phyloP scores from a whole-genome alignment of 1,140 invertebrate genomes.

The Drosophila nigromelanica region DNA sequence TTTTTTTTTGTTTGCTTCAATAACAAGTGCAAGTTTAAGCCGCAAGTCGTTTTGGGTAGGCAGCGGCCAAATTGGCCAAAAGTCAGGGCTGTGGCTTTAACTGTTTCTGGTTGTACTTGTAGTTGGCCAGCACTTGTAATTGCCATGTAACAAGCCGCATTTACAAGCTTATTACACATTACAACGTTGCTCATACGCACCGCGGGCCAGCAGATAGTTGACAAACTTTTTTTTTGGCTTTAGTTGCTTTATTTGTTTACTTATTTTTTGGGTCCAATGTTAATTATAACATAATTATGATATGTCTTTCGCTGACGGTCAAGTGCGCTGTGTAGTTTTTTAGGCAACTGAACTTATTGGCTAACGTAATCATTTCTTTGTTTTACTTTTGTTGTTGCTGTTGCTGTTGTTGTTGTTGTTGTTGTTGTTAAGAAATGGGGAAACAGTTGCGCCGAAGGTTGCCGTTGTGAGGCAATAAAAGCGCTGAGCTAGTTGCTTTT shows the following conservation, averaged over 20 bases:
- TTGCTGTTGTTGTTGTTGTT: constrained; percentile 26
- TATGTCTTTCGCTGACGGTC: constrained; percentile 49
- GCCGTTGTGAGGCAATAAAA: constrained; percentile 54
- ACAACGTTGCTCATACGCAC: constrained; percentile 60
- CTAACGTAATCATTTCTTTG: constrained; percentile 25
- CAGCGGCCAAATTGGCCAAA: background rate
- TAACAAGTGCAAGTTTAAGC: constrained; percentile 7
- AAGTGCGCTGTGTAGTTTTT: constrained; percentile 37
- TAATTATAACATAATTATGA: constrained; percentile 43
- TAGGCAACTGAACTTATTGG: constrained; percentile 29
- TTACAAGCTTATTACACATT: constrained; percentile 32
- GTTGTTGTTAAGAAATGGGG: constrained; percentile 54
- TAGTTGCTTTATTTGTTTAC: background rate
- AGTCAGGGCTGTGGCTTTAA: background rate
- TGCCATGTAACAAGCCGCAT: constrained; percentile 55
- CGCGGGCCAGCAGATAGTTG: constrained; percentile 37
- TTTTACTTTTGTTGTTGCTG: constrained; percentile 10
- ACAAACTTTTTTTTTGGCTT: constrained; percentile 28
- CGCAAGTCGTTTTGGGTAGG: background rate
- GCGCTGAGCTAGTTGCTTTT: constrained; percentile 53
- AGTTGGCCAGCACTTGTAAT: constrained; percentile 56
- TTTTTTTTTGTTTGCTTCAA: constrained; percentile 1
- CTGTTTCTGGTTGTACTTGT: background rate
- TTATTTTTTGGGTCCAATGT: constrained; percentile 23
- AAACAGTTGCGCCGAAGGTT: constrained; percentile 66